Evolutionary conservation across 1,140 invertebrate genomes (phyloP).

Genomic region (Ridgeia piscesae): DNA sequence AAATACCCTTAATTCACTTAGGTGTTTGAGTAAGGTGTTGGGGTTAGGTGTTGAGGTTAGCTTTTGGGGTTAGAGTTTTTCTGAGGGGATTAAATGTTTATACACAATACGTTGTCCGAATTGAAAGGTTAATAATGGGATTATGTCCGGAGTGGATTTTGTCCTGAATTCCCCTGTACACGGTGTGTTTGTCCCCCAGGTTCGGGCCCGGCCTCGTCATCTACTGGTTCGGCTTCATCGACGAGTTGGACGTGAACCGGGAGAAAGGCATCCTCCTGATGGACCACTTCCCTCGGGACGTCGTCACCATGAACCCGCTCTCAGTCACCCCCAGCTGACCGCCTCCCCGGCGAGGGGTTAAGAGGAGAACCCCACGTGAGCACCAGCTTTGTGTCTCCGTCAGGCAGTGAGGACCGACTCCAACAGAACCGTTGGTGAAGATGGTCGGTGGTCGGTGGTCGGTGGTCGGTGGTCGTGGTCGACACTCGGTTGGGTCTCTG

Average conservation of each 20-base stretch:
- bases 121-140: no score
- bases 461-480: not conserved
- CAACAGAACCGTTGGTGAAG: not conserved
- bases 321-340: conserved; percentile 11
- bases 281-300: conserved; percentile 41
- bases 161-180: no score
- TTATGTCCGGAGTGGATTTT: no score
- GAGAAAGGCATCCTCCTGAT: conserved; percentile 72
- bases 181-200: conserved; percentile 54
- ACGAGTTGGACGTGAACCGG: conserved; percentile 63
- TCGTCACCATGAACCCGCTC: conserved; percentile 32
- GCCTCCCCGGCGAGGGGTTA: not conserved
- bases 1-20: no score
- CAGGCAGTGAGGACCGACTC: not conserved
- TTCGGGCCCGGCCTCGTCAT: conserved; percentile 93
- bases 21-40: no score
- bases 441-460: not conserved
- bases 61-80: no score
- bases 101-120: no score
- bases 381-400: not conserved
- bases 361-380: not conserved
- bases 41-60: no score
- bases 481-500: not conserved
- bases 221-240: conserved; percentile 93
- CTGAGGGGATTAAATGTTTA: no score